Base-by-base conservation (phyloP, 92 coral and sea anemone species). In the Bergia puertoricense region DNA sequence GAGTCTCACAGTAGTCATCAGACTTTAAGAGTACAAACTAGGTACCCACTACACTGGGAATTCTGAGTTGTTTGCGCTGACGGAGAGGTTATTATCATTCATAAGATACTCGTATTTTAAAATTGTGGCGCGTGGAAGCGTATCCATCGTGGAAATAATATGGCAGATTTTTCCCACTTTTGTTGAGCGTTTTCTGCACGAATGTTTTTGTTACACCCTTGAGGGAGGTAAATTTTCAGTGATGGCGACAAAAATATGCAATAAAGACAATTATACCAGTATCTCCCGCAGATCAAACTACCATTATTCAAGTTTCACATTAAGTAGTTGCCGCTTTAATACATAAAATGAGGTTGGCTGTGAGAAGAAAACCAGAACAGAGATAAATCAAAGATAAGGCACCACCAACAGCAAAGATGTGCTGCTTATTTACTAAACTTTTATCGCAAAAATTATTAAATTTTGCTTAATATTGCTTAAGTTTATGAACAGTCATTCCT, bases 121-220 rank as follows among this genome's bases (percentile, higher is more conserved):
- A 36, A 77, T 51, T 44, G 83, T 41, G 83, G 45, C 69, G 83
- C 83, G 83, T 79, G 69, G 69, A 51, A 79, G 83, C 43, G 46
- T 51, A 79, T 43, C 83, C 83, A 2, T 38, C 68, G 36, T 8
- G 43, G 44, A 79, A 79, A 79, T 79, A 79, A 23, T 18, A 2
- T 16, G 69, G 54, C 83, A n/a, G 82, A 40, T 78, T 78, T 66
- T 78, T 40, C 69, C 38, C 46, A 78, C 42, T 20, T 51, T n/a
- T 71, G 5, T 37, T 71, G 2, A 71, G 75, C 14, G 37, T 30
- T 30, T 30, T 30, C 30, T 30, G 30, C 30, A 30, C 30, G 30
- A 30, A 30, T 30, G 30, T 30, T 30, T 30, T 30, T 20, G 69
- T 16, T 54, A 62, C 30, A 16, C 22, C 69, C 69, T 1, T 3